These are phyloP conservation scores for Sialia sialis DNA, from an alignment of 2,113 vertebrate genomes.

Conservation along the genomic window DNA sequence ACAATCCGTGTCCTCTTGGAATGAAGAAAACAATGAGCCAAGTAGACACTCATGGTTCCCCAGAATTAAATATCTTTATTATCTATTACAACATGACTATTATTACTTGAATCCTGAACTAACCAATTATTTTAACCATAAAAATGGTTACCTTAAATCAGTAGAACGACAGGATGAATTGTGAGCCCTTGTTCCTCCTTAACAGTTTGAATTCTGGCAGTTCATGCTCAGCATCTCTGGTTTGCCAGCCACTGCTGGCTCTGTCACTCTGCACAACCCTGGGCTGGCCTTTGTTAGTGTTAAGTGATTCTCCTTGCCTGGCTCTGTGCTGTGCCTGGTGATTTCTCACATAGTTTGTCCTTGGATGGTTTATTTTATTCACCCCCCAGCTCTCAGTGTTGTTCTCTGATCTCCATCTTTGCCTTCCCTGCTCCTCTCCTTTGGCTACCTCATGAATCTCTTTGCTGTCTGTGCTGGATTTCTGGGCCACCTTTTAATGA, in stretches of 20 bases:
- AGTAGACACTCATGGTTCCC: not conserved
- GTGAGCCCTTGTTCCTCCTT: not conserved
- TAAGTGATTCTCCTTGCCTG: not conserved
- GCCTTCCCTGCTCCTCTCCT: not conserved
- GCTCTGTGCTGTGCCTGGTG: not conserved
- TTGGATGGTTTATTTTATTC: not conserved
- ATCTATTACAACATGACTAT: not conserved
- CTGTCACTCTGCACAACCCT: not conserved
- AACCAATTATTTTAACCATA: not conserved
- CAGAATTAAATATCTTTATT: not conserved
- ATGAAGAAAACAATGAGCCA: not conserved
- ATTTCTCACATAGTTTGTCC: not conserved
- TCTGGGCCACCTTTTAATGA: not conserved
- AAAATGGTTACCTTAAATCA: not conserved
- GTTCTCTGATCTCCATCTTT: not conserved
- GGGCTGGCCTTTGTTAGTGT: not conserved
- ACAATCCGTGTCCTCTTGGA: not conserved
- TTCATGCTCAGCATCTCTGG: not conserved
- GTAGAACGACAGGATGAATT: not conserved
- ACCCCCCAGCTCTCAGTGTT: not conserved
- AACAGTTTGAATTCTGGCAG: not conserved
- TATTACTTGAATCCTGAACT: not conserved
- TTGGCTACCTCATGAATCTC: not conserved
- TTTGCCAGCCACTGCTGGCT: not conserved
- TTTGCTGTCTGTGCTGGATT: not conserved